phyloP scores from a whole-genome alignment of 2,797 vertebrate species.

The Tenualosa ilisha region DNA sequence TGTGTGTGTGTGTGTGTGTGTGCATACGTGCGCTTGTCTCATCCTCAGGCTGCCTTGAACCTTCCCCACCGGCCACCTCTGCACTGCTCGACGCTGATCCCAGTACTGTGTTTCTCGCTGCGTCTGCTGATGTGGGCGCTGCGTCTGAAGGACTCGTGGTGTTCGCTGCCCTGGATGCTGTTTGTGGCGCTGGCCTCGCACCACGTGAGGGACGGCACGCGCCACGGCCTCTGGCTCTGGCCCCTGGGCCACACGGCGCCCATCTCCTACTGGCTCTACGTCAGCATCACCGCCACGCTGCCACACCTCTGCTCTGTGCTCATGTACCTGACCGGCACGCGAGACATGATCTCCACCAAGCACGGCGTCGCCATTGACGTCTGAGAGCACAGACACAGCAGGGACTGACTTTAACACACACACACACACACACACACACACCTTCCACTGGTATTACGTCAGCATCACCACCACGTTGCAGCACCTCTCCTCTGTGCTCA shows the following conservation, averaged over 20 bases:
- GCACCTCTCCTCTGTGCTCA: slow-evolving; percentile 82
- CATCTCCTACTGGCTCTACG: slow-evolving; percentile 92
- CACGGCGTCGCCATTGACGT: slow-evolving; percentile 85
- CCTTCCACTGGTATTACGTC: slow-evolving; percentile 92
- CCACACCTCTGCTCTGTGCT: slow-evolving; percentile 91
- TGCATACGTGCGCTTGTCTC: not conserved
- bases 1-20: not conserved
- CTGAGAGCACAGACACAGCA: not conserved
- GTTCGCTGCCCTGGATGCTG: slow-evolving; percentile 95
- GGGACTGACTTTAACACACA: too few species aligned
- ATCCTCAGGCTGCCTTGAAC: slow-evolving; percentile 82
- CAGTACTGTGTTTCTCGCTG: slow-evolving; percentile 81
- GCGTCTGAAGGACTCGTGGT: slow-evolving; percentile 92
- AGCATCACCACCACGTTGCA: slow-evolving; percentile 85
- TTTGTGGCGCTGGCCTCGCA: slow-evolving; percentile 93
- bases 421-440: slow-evolving; percentile 70
- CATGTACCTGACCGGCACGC: slow-evolving; percentile 93
- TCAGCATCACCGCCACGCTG: slow-evolving; percentile 88
- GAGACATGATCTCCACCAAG: slow-evolving; percentile 90
- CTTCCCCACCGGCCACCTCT: slow-evolving; percentile 89
- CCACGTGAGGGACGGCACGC: slow-evolving; percentile 89
- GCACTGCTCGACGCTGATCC: slow-evolving; percentile 92
- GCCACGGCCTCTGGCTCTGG: slow-evolving; percentile 92
- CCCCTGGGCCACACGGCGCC: slow-evolving; percentile 92
- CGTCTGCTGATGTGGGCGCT: slow-evolving; percentile 87